phyloP scores from a whole-genome alignment of 2,888 invertebrate genomes.

The Lysandra coridon region DNA sequence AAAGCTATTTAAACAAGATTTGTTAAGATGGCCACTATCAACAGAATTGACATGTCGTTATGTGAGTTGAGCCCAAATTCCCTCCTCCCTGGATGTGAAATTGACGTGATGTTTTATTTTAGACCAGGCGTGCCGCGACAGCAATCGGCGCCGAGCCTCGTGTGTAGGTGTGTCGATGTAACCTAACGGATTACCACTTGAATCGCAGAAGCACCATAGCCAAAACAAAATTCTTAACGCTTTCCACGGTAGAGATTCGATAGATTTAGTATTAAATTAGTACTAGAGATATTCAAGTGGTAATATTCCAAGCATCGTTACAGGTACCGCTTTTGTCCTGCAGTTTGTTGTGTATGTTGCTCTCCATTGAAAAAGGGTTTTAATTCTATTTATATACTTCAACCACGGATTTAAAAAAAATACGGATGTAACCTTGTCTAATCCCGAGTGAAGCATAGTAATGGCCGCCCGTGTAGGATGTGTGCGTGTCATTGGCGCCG shows the following conservation, averaged over 20 bases:
- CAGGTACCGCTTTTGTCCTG: conserved; percentile 33
- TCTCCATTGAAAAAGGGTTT: conserved; percentile 1
- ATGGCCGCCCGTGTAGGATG: too few species aligned
- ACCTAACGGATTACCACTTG: conserved; percentile 66
- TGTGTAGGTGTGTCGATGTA: conserved; percentile 82
- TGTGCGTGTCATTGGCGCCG: too few species aligned
- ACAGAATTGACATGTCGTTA: conserved; percentile 32
- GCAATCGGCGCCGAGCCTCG: conserved; percentile 80
- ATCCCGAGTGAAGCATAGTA: too few species aligned
- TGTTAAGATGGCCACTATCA: conserved; percentile 15
- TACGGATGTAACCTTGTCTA: too few species aligned
- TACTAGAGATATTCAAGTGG: conserved; percentile 54
- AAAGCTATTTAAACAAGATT: background rate
- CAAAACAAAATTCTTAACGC: background rate
- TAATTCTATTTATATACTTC: background rate
- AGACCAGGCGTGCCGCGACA: conserved; percentile 80
- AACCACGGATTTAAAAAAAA: too few species aligned
- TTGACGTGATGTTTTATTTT: conserved; percentile 77
- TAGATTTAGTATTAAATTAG: conserved; percentile 32
- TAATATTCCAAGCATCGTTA: conserved; percentile 46
- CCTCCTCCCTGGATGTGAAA: conserved; percentile 59
- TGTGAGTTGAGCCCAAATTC: conserved; percentile 45
- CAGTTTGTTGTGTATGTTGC: conserved; percentile 25
- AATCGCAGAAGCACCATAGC: conserved; percentile 45
- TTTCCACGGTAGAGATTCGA: conserved; percentile 30